Percentiles rank a stretch among this genome's conserved stretches.
These are phyloP conservation scores for Linepithema humile DNA, from an alignment of 1,140 invertebrate genomes.

Conservation along the genomic window DNA sequence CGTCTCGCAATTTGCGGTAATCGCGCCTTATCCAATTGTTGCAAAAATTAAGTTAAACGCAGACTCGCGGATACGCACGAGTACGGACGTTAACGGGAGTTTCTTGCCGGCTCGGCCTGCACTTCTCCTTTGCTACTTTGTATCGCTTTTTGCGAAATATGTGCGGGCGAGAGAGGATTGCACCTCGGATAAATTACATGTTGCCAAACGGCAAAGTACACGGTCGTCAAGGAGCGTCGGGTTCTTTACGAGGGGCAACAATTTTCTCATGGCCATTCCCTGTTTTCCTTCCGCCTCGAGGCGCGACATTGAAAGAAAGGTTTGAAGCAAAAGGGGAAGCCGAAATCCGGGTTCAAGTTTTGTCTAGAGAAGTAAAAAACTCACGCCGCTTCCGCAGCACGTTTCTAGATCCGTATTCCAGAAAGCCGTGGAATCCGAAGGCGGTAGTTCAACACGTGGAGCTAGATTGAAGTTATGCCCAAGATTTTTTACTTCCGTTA, in stretches of 20 bases:
- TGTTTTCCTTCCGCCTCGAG: neutral
- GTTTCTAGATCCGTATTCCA: neutral
- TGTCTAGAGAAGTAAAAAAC: neutral
- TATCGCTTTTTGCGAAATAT: constrained; percentile 19
- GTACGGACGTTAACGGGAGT: constrained; percentile 8
- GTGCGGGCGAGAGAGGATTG: neutral
- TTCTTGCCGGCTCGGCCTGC: neutral
- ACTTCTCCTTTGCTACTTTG: constrained; percentile 11
- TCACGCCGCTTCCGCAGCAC: neutral
- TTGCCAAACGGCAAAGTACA: constrained; percentile 32
- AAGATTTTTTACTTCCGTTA: neutral
- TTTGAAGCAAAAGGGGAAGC: neutral
- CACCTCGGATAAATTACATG: constrained; percentile 9
- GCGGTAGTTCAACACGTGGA: neutral
- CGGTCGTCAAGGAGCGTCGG: neutral
- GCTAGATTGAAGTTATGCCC: neutral
- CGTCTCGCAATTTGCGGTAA: constrained; percentile 22
- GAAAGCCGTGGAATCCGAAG: neutral
- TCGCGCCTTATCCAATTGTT: constrained; percentile 46
- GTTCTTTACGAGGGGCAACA: neutral
- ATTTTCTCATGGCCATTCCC: constrained; percentile 11
- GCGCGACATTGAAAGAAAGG: constrained; percentile 1
- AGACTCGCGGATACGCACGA: neutral
- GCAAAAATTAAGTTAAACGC: constrained; percentile 31
- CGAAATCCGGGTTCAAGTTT: neutral